Evolutionary conservation across 2,797 vertebrate genomes (phyloP), one percentile per base, ranked within the genome.

Genomic region (Alectoris magna): DNA sequence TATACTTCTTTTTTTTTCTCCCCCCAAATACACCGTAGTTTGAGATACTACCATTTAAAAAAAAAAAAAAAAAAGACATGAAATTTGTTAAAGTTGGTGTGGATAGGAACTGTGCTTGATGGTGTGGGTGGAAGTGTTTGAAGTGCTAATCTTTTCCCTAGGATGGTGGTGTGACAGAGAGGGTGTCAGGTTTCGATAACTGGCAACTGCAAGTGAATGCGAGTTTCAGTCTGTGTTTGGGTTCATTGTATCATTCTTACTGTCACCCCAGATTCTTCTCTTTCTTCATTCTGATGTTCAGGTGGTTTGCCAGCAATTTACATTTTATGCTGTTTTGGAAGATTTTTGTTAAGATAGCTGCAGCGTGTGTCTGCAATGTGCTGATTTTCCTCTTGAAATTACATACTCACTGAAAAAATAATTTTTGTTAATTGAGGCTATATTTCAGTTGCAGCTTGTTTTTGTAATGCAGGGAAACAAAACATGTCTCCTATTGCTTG

Each of bases 161-260:
- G 36, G 67, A 89, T 70, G 59, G 31, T 70, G 74, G 10, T 84
- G 64, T 90, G 70, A 94, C 73, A 83, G 63, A 84, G 41, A 84
- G 64, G 76, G 90, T 91, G 93, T 91, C 87, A 90, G 14, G 13
- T 90, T 93, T 87, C 92, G 73, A 95, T 88, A 86, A 91, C 73
- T 85, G 88, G 78, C 77, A 96, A 79, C 76, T 41, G 88, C 73
- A 86, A 92, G 41, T 1, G 0, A 87, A 71, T n/a, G 23, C 0
- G 2, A 63, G 23, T 90, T 95, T 83, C 66, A 78, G 75, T 78
- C 75, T 68, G 58, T 86, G 84, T 94, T 95, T 77, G 78, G 60
- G 82, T 63, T 93, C 88, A 70, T 56, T 62, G 67, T 79, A 89
- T 80, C 38, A 27, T 79, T 84, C 86, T 87, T 55, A n/a, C 76